Base-by-base conservation (phyloP, 2,797 vertebrate species). In the Silurus aristotelis region DNA sequence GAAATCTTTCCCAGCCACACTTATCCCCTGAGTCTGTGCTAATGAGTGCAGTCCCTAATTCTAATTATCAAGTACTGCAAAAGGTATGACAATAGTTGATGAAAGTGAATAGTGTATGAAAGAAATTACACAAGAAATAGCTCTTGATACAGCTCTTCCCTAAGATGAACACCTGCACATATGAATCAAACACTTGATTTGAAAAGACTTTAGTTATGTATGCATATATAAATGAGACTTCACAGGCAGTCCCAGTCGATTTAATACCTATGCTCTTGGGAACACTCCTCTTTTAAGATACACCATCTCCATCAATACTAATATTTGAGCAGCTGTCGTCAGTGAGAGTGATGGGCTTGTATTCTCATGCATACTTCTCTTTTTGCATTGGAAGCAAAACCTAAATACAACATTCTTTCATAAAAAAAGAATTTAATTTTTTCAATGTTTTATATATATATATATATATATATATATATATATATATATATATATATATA, bases 41-140 rank as follows among this genome's bases (percentile, higher is more conserved):
- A 89, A 89, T 83, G 75, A 89, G 88, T 71, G 27, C 52, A 79
- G 43, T 77, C 86, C 85, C 87, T 75, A 67, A 77, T 86, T 90
- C 82, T 85, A 86, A 88, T 88, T 71, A 86, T 87, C 87, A 88
- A 77, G 82, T 81, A 55, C 75, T 82, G 8, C 86, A 70, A 85
- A 82, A 87, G 88, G 83, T 84, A 83, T 78, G 76, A 81, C 83
- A 86, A 83, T 68, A 80, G 84, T 83, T 85, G 67, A 81, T 68
- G 80, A 87, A 87, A 73, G 58, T 83, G 52, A 61, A n/a, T n/a
- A n/a, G 58, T 13, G 20, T 38, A 8, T 75, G 22, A 60, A 46
- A 84, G 77, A 80, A 52, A 52, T 81, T 75, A 27, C 63, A 58
- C 25, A 38, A 60, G 72, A 76, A 68, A 71, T 48, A 80, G 64